A percentile compares a stretch with the other conserved stretches of the same genome.
phyloP scores from a whole-genome alignment of 2,888 invertebrate genomes.

The Adelphocoris suturalis region DNA sequence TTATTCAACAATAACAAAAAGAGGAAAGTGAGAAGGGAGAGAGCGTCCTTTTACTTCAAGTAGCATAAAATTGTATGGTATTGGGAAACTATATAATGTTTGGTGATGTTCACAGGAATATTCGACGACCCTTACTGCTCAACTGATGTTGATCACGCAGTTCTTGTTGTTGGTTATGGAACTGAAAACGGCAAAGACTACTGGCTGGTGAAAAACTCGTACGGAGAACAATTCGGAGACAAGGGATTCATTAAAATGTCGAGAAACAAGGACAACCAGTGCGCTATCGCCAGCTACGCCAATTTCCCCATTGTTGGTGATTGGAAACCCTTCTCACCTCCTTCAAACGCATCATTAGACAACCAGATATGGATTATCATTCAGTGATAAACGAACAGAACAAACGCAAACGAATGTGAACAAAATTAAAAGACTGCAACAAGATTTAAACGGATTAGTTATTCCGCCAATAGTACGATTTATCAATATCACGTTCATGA shows the following conservation, averaged over 20 bases:
- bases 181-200: slow-evolving; percentile 63
- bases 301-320: slow-evolving; percentile 63
- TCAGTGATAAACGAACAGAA: too few relatives aligned
- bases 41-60: too few relatives aligned
- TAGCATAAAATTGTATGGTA: too few relatives aligned
- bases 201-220: slow-evolving; percentile 67
- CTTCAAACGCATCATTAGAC: neutral
- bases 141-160: slow-evolving; percentile 59
- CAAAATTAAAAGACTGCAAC: too few relatives aligned
- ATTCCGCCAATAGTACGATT: too few relatives aligned
- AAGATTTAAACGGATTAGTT: too few relatives aligned
- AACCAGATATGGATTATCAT: neutral
- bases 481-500: too few relatives aligned
- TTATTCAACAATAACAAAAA: too few relatives aligned
- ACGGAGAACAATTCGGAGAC: slow-evolving; percentile 43
- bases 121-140: slow-evolving; percentile 77
- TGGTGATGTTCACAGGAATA: slow-evolving; percentile 23
- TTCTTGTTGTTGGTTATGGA: slow-evolving; percentile 59
- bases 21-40: too few relatives aligned
- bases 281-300: slow-evolving; percentile 57
- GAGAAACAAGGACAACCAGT: slow-evolving; percentile 60
- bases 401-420: too few relatives aligned
- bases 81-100: too few relatives aligned
- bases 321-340: slow-evolving; percentile 31
- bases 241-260: slow-evolving; percentile 63